These are phyloP conservation scores for Metopia argyrocephala DNA, from an alignment of 2,888 invertebrate species.

Conservation along the genomic window DNA sequence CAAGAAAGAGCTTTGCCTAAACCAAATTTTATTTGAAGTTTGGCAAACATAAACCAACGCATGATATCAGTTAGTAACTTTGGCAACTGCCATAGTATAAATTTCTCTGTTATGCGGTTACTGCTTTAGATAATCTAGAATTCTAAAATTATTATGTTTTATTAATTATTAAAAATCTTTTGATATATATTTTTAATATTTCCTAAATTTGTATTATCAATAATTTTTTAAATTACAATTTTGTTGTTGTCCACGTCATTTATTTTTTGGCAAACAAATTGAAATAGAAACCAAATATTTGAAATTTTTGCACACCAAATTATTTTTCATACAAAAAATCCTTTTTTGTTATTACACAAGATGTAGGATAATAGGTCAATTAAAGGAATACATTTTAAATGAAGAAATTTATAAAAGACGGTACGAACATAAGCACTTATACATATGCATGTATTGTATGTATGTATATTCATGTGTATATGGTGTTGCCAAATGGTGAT, in stretches of 20 bases:
- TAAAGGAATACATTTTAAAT: neutral
- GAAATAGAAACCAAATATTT: slow-evolving; percentile 9
- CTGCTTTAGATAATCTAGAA: too few relatives aligned
- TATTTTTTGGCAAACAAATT: slow-evolving; percentile 49
- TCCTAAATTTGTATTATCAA: slow-evolving; percentile 11
- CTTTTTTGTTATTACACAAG: slow-evolving; percentile 20
- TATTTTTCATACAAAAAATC: slow-evolving; percentile 28
- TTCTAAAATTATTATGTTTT: too few relatives aligned
- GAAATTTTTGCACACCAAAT: slow-evolving; percentile 8
- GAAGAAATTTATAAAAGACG: neutral
- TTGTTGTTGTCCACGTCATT: slow-evolving; percentile 1
- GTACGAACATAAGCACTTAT: neutral
- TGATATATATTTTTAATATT: too few relatives aligned
- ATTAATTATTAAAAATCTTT: too few relatives aligned
- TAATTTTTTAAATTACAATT: slow-evolving; percentile 31
- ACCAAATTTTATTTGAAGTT: too few relatives aligned
- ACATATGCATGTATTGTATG: slow-evolving; percentile 1
- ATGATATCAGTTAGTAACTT: too few relatives aligned
- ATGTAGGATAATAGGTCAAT: slow-evolving; percentile 49
- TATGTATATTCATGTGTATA: neutral
- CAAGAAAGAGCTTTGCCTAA: too few relatives aligned
- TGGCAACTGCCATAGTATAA: too few relatives aligned
- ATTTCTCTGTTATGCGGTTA: too few relatives aligned
- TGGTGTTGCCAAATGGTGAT: too few relatives aligned
- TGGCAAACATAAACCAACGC: too few relatives aligned